These are phyloP conservation scores for Callorhinus ursinus DNA, from an alignment of 2,113 vertebrate species.

Conservation along the genomic window DNA sequence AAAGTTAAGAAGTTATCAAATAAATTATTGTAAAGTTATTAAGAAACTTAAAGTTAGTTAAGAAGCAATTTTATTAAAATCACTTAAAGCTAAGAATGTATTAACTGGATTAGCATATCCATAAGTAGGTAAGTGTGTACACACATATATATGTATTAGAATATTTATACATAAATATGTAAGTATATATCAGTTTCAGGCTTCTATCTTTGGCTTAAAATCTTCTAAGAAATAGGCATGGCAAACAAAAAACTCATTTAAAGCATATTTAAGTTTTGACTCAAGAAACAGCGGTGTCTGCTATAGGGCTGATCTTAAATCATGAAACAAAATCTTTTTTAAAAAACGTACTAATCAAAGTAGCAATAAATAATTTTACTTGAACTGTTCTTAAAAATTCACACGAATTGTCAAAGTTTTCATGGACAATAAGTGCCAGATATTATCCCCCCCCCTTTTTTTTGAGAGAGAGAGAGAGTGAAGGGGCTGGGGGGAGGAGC, in stretches of 20 bases:
- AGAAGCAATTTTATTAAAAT: neutral
- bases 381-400: neutral
- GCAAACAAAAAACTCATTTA: slow-evolving; percentile 31
- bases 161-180: neutral
- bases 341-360: neutral
- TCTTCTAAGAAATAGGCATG: neutral
- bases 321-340: slow-evolving; percentile 12
- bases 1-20: neutral
- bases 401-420: neutral
- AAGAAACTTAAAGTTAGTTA: neutral
- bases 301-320: neutral
- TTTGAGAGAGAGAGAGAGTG: neutral
- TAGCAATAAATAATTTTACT: neutral
- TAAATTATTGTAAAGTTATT: neutral
- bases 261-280: slow-evolving; percentile 13
- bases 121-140: neutral
- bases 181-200: neutral
- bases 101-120: neutral
- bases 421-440: neutral
- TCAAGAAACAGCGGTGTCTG: neutral
- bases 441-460: neutral
- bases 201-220: neutral
- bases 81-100: neutral
- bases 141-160: neutral
- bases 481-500: no score